These are phyloP conservation scores for Tragelaphus imberbis DNA, from an alignment of 2,113 vertebrate genomes.

Conservation along the genomic window DNA sequence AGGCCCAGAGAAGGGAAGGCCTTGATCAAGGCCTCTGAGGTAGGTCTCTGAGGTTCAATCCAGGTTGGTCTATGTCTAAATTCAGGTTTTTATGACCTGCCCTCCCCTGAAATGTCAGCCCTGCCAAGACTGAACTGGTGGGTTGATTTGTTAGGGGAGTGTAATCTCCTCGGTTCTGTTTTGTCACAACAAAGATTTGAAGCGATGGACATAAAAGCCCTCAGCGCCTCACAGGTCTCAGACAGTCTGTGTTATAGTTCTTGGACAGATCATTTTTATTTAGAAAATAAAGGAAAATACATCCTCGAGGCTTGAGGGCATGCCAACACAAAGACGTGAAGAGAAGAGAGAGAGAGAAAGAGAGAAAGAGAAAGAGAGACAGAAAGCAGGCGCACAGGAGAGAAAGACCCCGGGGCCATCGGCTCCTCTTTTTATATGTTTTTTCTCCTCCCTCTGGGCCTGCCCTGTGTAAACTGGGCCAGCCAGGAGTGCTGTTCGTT, in stretches of 20 bases:
- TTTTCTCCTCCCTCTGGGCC: neutral
- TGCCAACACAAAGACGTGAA: rapidly evolving
- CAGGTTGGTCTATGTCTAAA: neutral
- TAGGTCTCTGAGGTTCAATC: neutral
- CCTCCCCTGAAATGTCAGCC: no score
- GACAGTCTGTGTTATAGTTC: neutral
- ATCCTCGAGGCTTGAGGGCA: neutral
- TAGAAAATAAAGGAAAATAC: neutral
- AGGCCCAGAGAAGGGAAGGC: neutral
- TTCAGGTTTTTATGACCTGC: neutral
- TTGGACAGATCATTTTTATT: neutral
- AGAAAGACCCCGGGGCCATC: neutral
- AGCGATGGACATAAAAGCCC: neutral
- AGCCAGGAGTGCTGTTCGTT: neutral
- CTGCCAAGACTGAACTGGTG: neutral
- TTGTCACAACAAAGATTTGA: neutral
- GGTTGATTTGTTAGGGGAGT: neutral
- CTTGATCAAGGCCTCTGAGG: neutral
- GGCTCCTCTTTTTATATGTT: neutral
- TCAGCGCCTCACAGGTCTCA: neutral
- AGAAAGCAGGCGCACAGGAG: neutral
- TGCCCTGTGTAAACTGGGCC: neutral
- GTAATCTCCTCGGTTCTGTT: neutral
- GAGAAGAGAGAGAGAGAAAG: neutral
- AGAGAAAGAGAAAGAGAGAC: neutral